These are phyloP conservation scores for Remorina albescens DNA, from an alignment of 2,797 vertebrate genomes.

Conservation along the genomic window DNA sequence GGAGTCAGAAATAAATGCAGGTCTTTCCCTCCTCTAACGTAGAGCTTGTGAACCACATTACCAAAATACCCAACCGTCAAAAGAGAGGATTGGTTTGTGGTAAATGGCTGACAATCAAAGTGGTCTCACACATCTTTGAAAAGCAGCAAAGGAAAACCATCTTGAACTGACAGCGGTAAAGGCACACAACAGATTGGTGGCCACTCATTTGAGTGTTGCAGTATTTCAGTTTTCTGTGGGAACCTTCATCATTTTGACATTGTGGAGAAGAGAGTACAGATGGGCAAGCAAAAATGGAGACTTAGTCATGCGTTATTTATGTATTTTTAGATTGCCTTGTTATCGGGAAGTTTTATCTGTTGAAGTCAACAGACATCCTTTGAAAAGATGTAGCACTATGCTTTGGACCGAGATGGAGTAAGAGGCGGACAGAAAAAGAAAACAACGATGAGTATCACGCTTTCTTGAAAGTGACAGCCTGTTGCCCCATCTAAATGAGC, in stretches of 20 bases:
- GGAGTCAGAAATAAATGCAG: conserved; percentile 42
- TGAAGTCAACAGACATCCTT: conserved; percentile 47
- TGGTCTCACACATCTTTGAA: conserved; percentile 57
- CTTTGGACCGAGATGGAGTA: conserved; percentile 60
- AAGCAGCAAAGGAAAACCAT: conserved; percentile 65
- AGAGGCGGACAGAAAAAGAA: neutral
- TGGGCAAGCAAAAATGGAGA: conserved; percentile 31
- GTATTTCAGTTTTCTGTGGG: conserved; percentile 47
- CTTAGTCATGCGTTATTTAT: conserved; percentile 37
- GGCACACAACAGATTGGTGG: conserved; percentile 35
- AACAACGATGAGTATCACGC: conserved; percentile 59
- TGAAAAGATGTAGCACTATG: conserved; percentile 39
- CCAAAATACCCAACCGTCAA: conserved; percentile 72
- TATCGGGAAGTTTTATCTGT: conserved; percentile 49
- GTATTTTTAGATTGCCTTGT: conserved; percentile 39
- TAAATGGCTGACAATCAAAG: conserved; percentile 75
- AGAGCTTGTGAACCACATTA: conserved; percentile 64
- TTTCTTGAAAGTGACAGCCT: conserved; percentile 73
- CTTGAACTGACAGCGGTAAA: conserved; percentile 41
- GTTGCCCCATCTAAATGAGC: conserved; percentile 68
- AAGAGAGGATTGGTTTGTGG: conserved; percentile 67
- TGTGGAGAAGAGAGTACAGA: conserved; percentile 38
- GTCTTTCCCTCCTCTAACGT: conserved; percentile 45
- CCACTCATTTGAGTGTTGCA: conserved; percentile 47
- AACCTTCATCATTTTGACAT: conserved; percentile 49